Evolutionary conservation across 2,113 vertebrate species (phyloP), one percentile per base, ranked within the genome.

Genomic region (Odontesthes bonariensis): DNA sequence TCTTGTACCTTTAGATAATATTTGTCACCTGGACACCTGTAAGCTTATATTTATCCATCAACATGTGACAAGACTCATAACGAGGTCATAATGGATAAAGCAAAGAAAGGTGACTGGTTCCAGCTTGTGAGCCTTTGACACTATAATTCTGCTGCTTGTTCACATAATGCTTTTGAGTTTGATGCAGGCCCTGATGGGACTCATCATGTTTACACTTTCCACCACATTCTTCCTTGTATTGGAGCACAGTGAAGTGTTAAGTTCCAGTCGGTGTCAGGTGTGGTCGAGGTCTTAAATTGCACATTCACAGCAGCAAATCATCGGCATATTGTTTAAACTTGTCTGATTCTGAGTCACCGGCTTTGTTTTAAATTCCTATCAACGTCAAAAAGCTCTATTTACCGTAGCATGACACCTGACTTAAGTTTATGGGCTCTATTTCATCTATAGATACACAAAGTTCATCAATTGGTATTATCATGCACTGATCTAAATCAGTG

Each of bases 201-300:
- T 81, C 69, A 73, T 44, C 17, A 11, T 89, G 84, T 91, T 93
- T 86, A 86, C 44, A 55, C 81, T 89, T 86, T 79, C 66, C 69
- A 32, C 56, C 58, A 78, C 64, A 89, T 86, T 91, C 77, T 82
- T 77, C 16, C 63, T 59, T 61, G 35, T 17, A 23, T 16, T 61
- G n/a, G 33, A 74, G 49, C 10, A 6, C 16, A 47, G 53, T 69
- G 58, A 73, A 67, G 16, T 57, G 44, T 22, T 62, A 22, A 1
- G 68, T 46, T 47, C 56, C 38, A 32, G 52, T 8, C 31, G 75
- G n/a, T 63, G 79, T 73, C 14, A 59, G 84, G 87, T 38, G 68
- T 78, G 84, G 76, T 57, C 13, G 6, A 61, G 79, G 79, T 77
- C 73, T 82, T 57, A 83, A 66, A 78, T 52, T 69, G 42, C 40